phyloP scores from a whole-genome alignment of 2,797 vertebrate species.

The Hozukius guyotensis region DNA sequence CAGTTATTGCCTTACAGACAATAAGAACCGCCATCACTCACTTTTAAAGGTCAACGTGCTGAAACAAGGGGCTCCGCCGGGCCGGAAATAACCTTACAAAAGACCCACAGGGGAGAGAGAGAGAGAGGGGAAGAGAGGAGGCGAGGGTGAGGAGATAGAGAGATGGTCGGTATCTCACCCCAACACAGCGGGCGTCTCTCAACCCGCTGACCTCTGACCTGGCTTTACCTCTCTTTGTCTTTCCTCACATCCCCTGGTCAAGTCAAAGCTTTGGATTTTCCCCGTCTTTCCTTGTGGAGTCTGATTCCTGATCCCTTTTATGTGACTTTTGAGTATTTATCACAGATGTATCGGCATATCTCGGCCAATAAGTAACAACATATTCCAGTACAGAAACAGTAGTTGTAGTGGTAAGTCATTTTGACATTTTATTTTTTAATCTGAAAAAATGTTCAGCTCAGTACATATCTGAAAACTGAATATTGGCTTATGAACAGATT shows the following conservation, averaged over 20 bases:
- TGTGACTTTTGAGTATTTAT: too few species aligned
- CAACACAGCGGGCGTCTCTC: slow-evolving; percentile 44
- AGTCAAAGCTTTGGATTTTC: not conserved
- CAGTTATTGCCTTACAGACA: slow-evolving; percentile 81
- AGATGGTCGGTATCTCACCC: slow-evolving; percentile 41
- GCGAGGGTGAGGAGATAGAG: slow-evolving; percentile 15
- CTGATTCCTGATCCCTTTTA: not conserved
- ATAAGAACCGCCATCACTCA: slow-evolving; percentile 77
- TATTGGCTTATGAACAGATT: too few species aligned
- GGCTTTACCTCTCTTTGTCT: not conserved
- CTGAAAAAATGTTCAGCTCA: too few species aligned
- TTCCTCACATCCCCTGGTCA: not conserved
- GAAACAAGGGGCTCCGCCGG: slow-evolving; percentile 71
- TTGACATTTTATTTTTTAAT: too few species aligned
- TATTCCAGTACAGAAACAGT: too few species aligned
- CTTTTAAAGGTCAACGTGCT: slow-evolving; percentile 79
- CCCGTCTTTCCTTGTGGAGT: not conserved
- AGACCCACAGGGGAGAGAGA: slow-evolving; percentile 64
- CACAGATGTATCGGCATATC: too few species aligned
- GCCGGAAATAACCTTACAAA: slow-evolving; percentile 79
- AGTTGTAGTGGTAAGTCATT: too few species aligned
- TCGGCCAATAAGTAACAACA: too few species aligned
- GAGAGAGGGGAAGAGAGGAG: slow-evolving; percentile 1
- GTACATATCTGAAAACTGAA: too few species aligned
- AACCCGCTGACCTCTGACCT: slow-evolving; percentile 35